phyloP scores from a whole-genome alignment of 2,113 vertebrate species.

The Xiphorhynchus elegans region DNA sequence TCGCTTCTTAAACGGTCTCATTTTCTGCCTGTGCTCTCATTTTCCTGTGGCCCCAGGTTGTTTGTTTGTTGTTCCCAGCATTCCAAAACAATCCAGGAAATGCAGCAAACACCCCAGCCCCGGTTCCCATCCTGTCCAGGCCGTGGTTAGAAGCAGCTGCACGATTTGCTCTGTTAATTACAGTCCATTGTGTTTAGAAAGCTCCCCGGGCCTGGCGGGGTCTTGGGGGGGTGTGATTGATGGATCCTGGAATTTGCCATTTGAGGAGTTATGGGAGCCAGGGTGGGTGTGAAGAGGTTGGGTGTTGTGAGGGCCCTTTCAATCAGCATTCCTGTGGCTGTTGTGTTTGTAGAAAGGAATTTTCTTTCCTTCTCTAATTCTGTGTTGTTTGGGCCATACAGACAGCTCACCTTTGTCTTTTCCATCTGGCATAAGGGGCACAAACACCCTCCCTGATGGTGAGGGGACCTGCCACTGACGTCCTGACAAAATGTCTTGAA shows the following conservation, averaged over 20 bases:
- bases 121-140: neutral
- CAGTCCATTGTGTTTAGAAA: neutral
- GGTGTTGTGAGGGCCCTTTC: neutral
- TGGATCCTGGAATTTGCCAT: neutral
- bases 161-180: neutral
- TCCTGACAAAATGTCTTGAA: neutral
- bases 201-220: neutral
- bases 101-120: neutral
- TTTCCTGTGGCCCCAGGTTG: accelerated
- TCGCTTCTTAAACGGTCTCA: accelerated
- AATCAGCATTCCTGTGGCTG: accelerated
- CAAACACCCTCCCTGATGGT: accelerated
- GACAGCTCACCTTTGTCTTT: neutral
- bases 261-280: neutral
- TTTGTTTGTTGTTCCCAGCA: neutral
- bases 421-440: neutral
- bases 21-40: neutral
- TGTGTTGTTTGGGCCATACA: neutral
- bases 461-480: neutral
- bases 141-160: neutral
- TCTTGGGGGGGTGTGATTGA: neutral
- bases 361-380: neutral
- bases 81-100: neutral
- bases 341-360: neutral
- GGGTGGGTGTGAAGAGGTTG: accelerated